Conservation (phyloP, 2,113 vertebrate genomes). For the Catharus fuscescens region DNA sequence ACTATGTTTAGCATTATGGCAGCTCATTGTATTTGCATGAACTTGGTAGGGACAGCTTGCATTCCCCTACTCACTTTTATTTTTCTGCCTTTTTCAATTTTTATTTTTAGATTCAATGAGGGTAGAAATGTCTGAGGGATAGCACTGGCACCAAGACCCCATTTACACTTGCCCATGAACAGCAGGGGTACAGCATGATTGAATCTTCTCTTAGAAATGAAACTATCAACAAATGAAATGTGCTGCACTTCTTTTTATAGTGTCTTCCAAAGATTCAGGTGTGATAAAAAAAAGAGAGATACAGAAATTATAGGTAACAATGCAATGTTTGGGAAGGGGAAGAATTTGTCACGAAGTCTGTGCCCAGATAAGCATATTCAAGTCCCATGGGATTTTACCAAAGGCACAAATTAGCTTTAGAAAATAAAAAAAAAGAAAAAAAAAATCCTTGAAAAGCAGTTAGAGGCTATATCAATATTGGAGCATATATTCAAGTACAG, state of each 20-base stretch:
- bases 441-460: neutral
- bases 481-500: neutral
- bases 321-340: neutral
- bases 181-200: neutral
- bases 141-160: neutral
- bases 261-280: neutral
- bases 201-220: slow-evolving; percentile 12
- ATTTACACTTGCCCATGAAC: neutral
- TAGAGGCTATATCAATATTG: neutral
- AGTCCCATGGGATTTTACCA: neutral
- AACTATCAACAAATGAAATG: neutral
- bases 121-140: neutral
- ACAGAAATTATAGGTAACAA: neutral
- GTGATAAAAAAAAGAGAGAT: neutral
- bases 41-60: neutral
- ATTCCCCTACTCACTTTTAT: neutral
- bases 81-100: neutral
- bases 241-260: neutral
- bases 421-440: neutral
- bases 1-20: neutral
- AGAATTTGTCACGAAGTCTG: neutral
- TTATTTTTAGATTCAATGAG: neutral
- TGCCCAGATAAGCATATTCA: neutral
- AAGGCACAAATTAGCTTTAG: neutral
- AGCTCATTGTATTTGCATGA: neutral